These are phyloP conservation scores for Cetonia aurata DNA, from an alignment of 2,888 invertebrate genomes.

Conservation along the genomic window DNA sequence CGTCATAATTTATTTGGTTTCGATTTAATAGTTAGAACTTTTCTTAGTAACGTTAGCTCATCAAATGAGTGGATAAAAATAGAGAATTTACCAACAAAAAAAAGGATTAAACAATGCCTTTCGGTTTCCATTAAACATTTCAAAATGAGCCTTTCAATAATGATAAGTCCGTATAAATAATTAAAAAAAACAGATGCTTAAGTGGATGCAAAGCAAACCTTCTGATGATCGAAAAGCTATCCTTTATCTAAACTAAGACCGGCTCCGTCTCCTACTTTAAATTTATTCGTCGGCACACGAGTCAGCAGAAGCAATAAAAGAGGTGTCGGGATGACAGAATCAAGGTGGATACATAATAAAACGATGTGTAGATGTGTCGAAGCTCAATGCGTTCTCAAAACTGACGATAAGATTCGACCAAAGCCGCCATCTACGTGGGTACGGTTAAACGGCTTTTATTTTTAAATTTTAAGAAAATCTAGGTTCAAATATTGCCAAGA, in stretches of 20 bases:
- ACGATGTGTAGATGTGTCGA: slow-evolving; percentile 47
- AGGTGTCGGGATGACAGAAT: slow-evolving; percentile 47
- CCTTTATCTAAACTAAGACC: slow-evolving; percentile 43
- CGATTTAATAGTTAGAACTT: no score
- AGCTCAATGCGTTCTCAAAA: slow-evolving; percentile 43
- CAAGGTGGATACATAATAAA: slow-evolving; percentile 47
- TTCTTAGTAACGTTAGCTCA: no score
- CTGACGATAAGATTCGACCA: slow-evolving; percentile 40
- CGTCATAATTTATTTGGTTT: no score
- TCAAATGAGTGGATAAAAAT: no score
- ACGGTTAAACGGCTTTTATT: neutral
- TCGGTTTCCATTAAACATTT: neutral
- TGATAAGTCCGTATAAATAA: slow-evolving; percentile 23
- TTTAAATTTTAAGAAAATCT: slow-evolving; percentile 6
- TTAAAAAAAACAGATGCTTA: slow-evolving; percentile 13
- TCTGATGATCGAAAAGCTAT: slow-evolving; percentile 37
- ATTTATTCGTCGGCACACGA: slow-evolving; percentile 45
- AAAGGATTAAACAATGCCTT: neutral
- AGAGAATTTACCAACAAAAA: neutral
- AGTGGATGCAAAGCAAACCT: slow-evolving; percentile 42
- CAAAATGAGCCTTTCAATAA: slow-evolving; percentile 3
- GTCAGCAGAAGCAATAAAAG: slow-evolving; percentile 47
- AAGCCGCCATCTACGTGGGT: slow-evolving; percentile 27
- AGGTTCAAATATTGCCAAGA: no score
- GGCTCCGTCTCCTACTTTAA: slow-evolving; percentile 42